These are phyloP conservation scores for Trichogramma pretiosum DNA, from an alignment of 1,140 invertebrate genomes.

Conservation along the genomic window DNA sequence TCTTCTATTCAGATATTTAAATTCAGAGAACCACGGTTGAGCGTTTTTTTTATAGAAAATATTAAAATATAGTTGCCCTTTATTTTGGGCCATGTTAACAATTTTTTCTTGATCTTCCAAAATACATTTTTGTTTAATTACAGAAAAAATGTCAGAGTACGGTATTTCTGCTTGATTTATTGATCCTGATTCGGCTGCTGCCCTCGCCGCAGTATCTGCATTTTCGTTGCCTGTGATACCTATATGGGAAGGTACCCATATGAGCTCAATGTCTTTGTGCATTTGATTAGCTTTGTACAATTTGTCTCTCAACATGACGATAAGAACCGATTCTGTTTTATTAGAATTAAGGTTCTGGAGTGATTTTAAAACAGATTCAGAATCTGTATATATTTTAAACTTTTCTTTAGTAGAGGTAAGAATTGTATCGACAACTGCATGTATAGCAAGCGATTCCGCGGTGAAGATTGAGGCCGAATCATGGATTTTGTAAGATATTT, in stretches of 20 bases:
- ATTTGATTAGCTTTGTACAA: background rate
- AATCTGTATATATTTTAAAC: background rate
- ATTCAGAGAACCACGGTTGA: background rate
- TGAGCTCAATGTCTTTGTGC: background rate
- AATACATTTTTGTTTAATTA: background rate
- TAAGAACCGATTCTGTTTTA: background rate
- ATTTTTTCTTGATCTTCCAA: background rate
- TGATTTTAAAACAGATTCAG: background rate
- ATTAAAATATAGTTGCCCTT: background rate
- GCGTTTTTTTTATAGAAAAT: background rate
- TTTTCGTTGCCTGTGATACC: background rate
- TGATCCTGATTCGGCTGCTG: background rate
- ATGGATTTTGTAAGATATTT: too few species aligned
- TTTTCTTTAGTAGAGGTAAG: background rate
- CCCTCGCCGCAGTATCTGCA: background rate
- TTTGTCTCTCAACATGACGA: background rate
- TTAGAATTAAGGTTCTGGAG: background rate
- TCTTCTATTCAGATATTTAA: too few species aligned
- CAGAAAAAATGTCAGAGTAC: too few species aligned
- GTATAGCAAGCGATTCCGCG: too few species aligned
- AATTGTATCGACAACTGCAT: background rate
- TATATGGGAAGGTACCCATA: too few species aligned
- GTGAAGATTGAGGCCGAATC: too few species aligned
- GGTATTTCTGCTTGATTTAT: background rate
- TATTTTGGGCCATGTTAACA: background rate